Conservation (phyloP, 2,888 invertebrate species). For the Dolomedes plantarius region DNA sequence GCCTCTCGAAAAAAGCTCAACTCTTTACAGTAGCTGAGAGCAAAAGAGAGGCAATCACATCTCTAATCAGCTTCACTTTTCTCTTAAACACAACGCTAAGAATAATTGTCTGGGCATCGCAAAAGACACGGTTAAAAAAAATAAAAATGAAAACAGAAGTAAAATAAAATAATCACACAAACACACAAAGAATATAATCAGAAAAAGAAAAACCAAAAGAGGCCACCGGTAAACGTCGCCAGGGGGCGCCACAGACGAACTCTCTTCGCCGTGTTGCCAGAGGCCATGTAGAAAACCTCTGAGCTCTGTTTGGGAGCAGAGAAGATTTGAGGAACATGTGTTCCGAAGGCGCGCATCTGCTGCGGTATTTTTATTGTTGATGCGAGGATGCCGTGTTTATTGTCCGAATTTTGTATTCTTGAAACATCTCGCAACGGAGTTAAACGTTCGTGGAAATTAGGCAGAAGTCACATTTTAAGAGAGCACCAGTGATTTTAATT, state of each 20-base stretch:
- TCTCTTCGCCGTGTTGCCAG: slow-evolving; percentile 20
- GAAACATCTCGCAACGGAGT: too few relatives aligned
- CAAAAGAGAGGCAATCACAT: slow-evolving; percentile 7
- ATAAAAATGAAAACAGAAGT: not conserved
- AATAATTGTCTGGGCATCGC: not conserved
- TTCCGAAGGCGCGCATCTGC: not conserved
- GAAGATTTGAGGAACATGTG: slow-evolving; percentile 35
- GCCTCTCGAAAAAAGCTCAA: too few relatives aligned
- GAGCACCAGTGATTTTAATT: too few relatives aligned
- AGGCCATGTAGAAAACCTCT: slow-evolving; percentile 30
- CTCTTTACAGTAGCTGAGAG: not conserved
- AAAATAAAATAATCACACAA: not conserved
- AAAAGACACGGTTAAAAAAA: not conserved
- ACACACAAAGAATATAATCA: not conserved
- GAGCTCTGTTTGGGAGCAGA: slow-evolving; percentile 10
- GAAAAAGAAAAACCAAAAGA: slow-evolving; percentile 31
- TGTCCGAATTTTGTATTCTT: too few relatives aligned
- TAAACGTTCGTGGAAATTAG: too few relatives aligned
- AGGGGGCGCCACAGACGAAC: slow-evolving; percentile 51
- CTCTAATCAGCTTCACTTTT: slow-evolving; percentile 37
- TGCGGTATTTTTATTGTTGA: not conserved
- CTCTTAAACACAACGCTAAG: not conserved
- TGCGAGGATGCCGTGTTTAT: too few relatives aligned
- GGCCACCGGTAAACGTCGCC: slow-evolving; percentile 52
- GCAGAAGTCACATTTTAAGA: too few relatives aligned